A percentile compares a stretch with the other conserved stretches of the same genome.
Evolutionary conservation across 1,140 invertebrate species (phyloP).

Genomic region (Zaprionus ghesquierei): DNA sequence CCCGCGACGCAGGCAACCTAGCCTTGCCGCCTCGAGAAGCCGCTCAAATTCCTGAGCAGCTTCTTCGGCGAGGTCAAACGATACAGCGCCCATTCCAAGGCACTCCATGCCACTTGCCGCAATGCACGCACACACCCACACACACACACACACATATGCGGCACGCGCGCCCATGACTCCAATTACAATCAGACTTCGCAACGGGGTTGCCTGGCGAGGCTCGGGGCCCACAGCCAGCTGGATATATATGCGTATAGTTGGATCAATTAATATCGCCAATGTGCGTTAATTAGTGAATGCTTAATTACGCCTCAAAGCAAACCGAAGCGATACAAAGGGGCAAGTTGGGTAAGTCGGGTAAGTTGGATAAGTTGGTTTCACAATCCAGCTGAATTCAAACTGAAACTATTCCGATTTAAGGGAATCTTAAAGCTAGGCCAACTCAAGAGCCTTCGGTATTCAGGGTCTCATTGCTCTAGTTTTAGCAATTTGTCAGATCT

Average conservation of each 20-base stretch:
- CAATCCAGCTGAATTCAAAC: not conserved
- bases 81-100: too few species aligned
- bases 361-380: too few species aligned
- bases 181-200: constrained; percentile 52
- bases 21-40: constrained; percentile 6
- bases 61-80: not conserved
- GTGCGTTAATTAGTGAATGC: constrained; percentile 52
- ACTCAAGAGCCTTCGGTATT: not conserved
- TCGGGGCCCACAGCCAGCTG: not conserved
- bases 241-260: constrained; percentile 18
- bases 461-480: not conserved
- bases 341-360: not conserved
- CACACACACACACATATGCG: not conserved
- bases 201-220: constrained; percentile 23
- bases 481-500: not conserved
- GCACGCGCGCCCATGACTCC: constrained; percentile 29
- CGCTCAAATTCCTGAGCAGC: constrained; percentile 5
- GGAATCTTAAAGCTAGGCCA: not conserved
- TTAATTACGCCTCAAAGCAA: constrained; percentile 48
- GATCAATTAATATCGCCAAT: constrained; percentile 63
- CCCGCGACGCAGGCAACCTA: not conserved
- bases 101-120: too few species aligned
- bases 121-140: too few species aligned
- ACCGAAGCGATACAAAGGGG: not conserved
- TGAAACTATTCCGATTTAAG: not conserved